phyloP scores from a whole-genome alignment of 2,888 invertebrate genomes.

The Agapetus fuscipes region DNA sequence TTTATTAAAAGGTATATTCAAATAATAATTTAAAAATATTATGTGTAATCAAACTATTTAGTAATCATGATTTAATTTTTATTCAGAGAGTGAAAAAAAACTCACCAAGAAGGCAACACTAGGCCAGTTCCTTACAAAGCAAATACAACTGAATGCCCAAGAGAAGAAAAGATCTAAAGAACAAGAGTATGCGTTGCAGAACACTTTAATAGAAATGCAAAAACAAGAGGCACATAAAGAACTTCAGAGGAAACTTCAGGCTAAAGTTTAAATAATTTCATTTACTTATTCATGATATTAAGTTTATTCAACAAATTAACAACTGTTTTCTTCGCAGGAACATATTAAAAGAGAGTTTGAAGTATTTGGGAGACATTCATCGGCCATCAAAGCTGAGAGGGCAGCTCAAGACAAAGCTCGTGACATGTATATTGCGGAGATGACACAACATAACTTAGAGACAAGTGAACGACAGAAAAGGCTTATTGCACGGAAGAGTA shows the following conservation, averaged over 20 bases:
- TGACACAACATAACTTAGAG: conserved; percentile 7
- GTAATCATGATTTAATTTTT: not conserved
- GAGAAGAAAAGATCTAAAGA: not conserved
- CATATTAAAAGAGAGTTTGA: conserved; percentile 10
- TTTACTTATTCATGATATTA: no score
- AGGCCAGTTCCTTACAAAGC: conserved; percentile 4
- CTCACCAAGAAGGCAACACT: not conserved
- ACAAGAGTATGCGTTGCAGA: not conserved
- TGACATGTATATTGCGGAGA: conserved; percentile 8
- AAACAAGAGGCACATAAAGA: not conserved
- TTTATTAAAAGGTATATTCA: not conserved
- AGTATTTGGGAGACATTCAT: conserved; percentile 9
- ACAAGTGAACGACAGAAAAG: conserved; percentile 9
- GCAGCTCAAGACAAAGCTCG: conserved; percentile 9
- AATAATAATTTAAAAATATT: not conserved
- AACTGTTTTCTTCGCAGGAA: no score
- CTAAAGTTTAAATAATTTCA: no score
- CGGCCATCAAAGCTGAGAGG: conserved; percentile 9
- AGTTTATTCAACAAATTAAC: no score
- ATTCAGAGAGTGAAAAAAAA: conserved; percentile 3
- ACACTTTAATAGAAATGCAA: not conserved
- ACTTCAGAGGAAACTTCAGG: no score
- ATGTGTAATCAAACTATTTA: not conserved
- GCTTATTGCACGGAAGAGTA: conserved; percentile 9
- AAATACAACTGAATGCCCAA: conserved; percentile 2